These are phyloP conservation scores for Kradibia gibbosae DNA, from an alignment of 1,140 invertebrate species.

Conservation along the genomic window DNA sequence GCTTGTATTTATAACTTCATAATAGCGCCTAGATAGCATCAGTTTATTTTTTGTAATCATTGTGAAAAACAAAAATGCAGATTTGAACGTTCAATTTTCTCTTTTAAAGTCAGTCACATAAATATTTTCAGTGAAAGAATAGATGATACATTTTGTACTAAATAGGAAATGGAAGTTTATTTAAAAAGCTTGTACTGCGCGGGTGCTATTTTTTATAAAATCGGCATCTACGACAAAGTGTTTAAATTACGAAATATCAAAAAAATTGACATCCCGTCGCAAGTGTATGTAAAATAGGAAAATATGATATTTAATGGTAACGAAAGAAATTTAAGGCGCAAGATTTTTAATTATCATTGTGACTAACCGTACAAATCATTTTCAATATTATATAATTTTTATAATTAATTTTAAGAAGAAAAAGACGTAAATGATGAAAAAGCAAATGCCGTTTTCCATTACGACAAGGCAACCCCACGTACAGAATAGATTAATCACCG, in stretches of 20 bases:
- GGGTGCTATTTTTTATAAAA: neutral
- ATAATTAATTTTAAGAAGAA: slow-evolving; percentile 19
- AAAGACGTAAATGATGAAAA: slow-evolving; percentile 26
- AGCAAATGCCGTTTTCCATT: neutral
- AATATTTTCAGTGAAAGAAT: neutral
- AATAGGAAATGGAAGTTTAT: neutral
- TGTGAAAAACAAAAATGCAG: no score
- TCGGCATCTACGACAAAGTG: neutral
- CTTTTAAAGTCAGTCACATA: neutral
- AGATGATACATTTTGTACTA: neutral
- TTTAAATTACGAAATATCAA: neutral
- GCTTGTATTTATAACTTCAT: neutral
- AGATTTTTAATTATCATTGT: neutral
- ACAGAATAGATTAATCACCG: slow-evolving; percentile 19
- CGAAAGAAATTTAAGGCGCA: neutral
- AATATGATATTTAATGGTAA: neutral
- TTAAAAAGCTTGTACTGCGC: neutral
- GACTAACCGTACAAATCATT: slow-evolving; percentile 17
- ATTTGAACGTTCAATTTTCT: no score
- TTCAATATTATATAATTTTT: no score
- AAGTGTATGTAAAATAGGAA: neutral
- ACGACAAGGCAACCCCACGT: neutral
- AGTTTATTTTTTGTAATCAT: no score
- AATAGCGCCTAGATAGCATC: no score
- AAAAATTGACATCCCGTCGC: neutral